Conservation (phyloP, 2,113 vertebrate species). For the Tachuris rubrigastra region DNA sequence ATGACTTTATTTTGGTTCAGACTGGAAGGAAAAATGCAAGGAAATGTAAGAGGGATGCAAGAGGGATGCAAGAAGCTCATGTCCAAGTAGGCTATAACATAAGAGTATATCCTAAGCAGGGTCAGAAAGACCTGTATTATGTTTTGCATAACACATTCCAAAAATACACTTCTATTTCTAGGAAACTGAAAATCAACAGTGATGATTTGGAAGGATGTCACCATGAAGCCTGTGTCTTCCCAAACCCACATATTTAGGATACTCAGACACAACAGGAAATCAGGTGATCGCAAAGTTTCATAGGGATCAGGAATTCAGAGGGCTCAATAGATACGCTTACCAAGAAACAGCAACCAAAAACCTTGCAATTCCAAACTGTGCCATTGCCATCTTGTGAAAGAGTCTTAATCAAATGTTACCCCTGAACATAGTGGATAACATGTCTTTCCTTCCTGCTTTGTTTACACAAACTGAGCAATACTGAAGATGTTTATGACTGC, state of each 20-base stretch:
- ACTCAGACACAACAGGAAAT: neutral
- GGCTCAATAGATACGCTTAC: neutral
- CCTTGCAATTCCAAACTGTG: neutral
- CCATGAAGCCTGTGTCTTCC: neutral
- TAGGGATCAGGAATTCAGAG: neutral
- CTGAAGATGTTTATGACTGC: neutral
- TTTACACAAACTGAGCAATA: neutral
- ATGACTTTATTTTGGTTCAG: neutral
- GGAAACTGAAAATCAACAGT: neutral
- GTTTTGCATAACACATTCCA: neutral
- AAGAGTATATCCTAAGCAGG: neutral
- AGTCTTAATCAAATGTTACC: neutral
- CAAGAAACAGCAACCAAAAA: neutral
- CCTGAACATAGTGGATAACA: neutral
- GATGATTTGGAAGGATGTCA: neutral
- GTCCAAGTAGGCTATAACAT: neutral
- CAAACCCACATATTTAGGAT: neutral
- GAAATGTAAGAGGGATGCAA: fast-evolving
- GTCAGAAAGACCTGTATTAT: neutral
- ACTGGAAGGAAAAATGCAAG: neutral
- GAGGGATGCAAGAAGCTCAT: neutral
- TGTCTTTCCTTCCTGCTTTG: neutral
- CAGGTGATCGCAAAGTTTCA: neutral
- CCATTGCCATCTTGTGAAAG: neutral
- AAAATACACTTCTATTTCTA: neutral